These are phyloP conservation scores for Pungitius pungitius DNA, from an alignment of 2,113 vertebrate genomes.

Conservation along the genomic window DNA sequence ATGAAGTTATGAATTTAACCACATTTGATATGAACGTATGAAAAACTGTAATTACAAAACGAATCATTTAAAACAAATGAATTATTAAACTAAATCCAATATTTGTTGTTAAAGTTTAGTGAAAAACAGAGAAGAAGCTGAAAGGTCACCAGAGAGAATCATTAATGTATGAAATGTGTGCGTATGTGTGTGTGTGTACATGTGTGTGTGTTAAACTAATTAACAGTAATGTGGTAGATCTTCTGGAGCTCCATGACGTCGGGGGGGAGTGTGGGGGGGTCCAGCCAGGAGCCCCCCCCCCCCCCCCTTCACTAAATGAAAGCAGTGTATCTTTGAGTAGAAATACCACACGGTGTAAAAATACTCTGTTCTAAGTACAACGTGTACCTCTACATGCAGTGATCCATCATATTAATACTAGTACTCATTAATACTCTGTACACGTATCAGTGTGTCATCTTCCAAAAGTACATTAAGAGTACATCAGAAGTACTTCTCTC, in stretches of 20 bases:
- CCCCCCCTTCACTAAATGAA: not conserved
- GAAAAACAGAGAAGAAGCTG: not conserved
- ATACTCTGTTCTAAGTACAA: no score
- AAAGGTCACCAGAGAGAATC: conserved; percentile 8
- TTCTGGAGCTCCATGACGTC: conserved; percentile 37
- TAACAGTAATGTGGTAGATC: conserved; percentile 48
- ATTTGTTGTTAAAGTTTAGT: no score
- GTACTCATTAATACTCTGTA: no score
- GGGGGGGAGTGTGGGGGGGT: not conserved
- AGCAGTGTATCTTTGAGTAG: not conserved
- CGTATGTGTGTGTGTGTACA: conserved; percentile 34
- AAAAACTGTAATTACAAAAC: not conserved
- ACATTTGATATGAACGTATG: conserved; percentile 1
- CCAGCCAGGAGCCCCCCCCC: conserved; percentile 25
- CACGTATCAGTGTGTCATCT: not conserved
- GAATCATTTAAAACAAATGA: not conserved
- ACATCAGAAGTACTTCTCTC: no score
- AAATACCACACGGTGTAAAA: no score
- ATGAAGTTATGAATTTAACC: conserved; percentile 58
- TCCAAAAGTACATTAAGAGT: no score
- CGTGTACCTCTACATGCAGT: no score
- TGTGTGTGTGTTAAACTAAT: conserved; percentile 51
- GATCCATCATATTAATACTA: no score
- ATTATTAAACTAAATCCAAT: no score
- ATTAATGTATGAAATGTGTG: conserved; percentile 27